Conservation (phyloP, 2,797 vertebrate genomes). For the Sebastes taczanowskii region DNA sequence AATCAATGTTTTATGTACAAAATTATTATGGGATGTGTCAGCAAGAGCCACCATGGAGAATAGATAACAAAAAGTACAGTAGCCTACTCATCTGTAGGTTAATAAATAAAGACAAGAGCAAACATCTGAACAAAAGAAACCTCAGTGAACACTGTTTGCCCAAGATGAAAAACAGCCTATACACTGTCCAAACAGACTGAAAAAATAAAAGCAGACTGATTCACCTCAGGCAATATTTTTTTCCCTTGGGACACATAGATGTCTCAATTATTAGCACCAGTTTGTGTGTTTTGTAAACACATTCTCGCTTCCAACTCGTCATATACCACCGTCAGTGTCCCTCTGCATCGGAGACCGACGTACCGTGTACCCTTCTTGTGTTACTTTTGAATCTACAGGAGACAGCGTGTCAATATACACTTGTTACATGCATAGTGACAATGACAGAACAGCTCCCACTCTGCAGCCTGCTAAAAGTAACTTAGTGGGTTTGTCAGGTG, state of each 20-base stretch:
- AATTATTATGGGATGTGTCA: not conserved
- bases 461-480: not conserved
- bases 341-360: too few relatives aligned
- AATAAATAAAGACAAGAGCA: not conserved
- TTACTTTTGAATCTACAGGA: too few relatives aligned
- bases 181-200: not conserved
- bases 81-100: not conserved
- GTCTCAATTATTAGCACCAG: not conserved
- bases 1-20: too few relatives aligned
- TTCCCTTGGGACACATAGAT: not conserved
- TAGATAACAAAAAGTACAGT: not conserved
- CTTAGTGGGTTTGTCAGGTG: not conserved
- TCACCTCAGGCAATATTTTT: not conserved
- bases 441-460: not conserved
- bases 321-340: too few relatives aligned
- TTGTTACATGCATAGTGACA: not conserved
- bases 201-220: not conserved
- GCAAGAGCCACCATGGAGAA: not conserved
- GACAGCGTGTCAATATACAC: too few relatives aligned
- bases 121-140: not conserved
- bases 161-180: not conserved
- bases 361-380: too few relatives aligned
- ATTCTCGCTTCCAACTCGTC: too few relatives aligned
- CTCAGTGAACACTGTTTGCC: not conserved
- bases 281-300: not conserved